phyloP scores from a whole-genome alignment of 2,797 vertebrate genomes.

The Platyrinchus mystaceus region DNA sequence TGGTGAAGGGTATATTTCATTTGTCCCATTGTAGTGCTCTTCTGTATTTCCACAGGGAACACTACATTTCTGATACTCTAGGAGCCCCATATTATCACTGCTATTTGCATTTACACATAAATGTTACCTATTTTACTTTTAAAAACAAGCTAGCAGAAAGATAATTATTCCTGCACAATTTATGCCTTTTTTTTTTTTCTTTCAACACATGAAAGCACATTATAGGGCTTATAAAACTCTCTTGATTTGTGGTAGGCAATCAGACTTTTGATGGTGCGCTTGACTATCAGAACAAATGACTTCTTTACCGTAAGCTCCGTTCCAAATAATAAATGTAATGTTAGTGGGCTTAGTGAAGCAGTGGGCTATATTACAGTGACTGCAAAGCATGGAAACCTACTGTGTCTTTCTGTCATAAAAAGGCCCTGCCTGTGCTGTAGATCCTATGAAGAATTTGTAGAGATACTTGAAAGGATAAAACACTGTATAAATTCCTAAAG shows the following conservation, averaged over 20 bases:
- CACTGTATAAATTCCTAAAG: constrained; percentile 57
- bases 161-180: background rate
- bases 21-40: background rate
- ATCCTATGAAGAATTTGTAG: constrained; percentile 60
- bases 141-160: background rate
- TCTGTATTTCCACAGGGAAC: background rate
- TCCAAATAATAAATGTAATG: constrained; percentile 61
- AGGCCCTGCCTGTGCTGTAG: constrained; percentile 35
- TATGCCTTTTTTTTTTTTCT: background rate
- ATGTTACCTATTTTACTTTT: constrained; percentile 1
- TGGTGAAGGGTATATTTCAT: background rate
- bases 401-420: constrained; percentile 35
- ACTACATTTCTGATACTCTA: background rate
- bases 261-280: constrained; percentile 26
- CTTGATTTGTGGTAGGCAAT: constrained; percentile 37
- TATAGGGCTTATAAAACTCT: background rate
- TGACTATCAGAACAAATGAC: constrained; percentile 32
- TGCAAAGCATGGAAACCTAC: constrained; percentile 48
- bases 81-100: background rate
- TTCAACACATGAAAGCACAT: background rate
- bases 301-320: constrained; percentile 33
- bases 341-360: constrained; percentile 44
- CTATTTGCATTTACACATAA: constrained; percentile 20
- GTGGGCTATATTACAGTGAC: constrained; percentile 26
- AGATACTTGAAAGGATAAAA: constrained; percentile 57